Evolutionary conservation across 2,797 vertebrate species (phyloP).

Genomic region (Brotula barbata): DNA sequence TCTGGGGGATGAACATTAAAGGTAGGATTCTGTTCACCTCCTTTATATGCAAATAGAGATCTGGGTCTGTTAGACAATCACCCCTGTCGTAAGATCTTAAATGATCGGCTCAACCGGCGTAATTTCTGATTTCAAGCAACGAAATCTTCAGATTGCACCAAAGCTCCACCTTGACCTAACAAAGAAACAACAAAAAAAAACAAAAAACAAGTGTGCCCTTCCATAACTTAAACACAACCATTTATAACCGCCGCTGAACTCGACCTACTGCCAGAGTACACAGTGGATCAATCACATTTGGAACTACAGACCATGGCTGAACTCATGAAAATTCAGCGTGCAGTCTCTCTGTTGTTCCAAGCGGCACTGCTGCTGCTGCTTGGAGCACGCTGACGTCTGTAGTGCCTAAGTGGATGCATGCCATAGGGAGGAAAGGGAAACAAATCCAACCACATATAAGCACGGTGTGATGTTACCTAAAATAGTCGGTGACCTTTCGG

Average conservation of each 20-base stretch:
- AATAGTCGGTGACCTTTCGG: constrained; percentile 62
- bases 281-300: constrained; percentile 71
- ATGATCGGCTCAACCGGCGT: constrained; percentile 26
- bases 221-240: constrained; percentile 75
- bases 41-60: too few species aligned
- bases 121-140: constrained; percentile 30
- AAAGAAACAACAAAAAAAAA: constrained; percentile 53
- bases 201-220: constrained; percentile 70
- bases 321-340: constrained; percentile 82
- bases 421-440: constrained; percentile 48
- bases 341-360: constrained; percentile 70
- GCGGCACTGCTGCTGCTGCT: constrained; percentile 37
- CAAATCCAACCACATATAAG: constrained; percentile 55
- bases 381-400: constrained; percentile 61
- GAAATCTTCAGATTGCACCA: constrained; percentile 54
- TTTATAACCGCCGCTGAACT: constrained; percentile 67
- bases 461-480: constrained; percentile 38
- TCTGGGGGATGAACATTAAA: too few species aligned
- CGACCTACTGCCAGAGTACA: constrained; percentile 73
- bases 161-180: constrained; percentile 68
- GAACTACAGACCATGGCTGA: constrained; percentile 53
- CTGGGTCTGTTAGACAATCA: too few species aligned
- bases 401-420: constrained; percentile 58
- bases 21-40: too few species aligned
- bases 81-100: too few species aligned